phyloP scores from a whole-genome alignment of 2,888 invertebrate species.

The Oasisia sp. region DNA sequence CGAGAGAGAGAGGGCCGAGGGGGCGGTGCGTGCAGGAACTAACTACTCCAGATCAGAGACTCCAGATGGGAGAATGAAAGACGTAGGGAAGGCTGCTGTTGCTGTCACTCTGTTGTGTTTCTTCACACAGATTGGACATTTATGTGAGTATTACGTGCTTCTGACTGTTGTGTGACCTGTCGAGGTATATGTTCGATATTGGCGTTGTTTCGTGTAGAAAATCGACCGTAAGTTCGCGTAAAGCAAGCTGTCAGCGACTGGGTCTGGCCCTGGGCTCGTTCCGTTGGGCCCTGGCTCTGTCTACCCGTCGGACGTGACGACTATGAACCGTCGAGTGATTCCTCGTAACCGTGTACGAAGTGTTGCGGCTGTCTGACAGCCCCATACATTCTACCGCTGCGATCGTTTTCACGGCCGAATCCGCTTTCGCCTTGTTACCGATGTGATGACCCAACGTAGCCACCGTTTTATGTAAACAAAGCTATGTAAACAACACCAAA shows the following conservation, averaged over 20 bases:
- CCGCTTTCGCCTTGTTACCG: background rate
- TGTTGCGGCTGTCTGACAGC: constrained; percentile 8
- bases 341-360: background rate
- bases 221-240: background rate
- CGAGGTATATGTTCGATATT: background rate
- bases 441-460: background rate
- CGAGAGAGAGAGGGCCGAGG: background rate
- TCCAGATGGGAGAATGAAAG: background rate
- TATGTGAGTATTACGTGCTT: background rate
- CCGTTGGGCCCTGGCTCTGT: background rate
- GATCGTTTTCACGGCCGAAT: background rate
- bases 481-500: background rate
- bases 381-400: background rate
- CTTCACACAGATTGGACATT: constrained; percentile 13
- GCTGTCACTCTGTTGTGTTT: background rate
- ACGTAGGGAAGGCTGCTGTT: background rate
- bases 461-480: background rate
- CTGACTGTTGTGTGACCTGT: background rate
- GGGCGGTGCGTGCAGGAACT: background rate
- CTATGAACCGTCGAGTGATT: constrained; percentile 11
- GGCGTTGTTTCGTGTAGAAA: background rate
- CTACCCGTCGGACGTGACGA: background rate
- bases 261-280: no score
- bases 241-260: no score
- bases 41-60: background rate